Base-by-base conservation (phyloP, 2,797 vertebrate species). In the Astyanax mexicanus region DNA sequence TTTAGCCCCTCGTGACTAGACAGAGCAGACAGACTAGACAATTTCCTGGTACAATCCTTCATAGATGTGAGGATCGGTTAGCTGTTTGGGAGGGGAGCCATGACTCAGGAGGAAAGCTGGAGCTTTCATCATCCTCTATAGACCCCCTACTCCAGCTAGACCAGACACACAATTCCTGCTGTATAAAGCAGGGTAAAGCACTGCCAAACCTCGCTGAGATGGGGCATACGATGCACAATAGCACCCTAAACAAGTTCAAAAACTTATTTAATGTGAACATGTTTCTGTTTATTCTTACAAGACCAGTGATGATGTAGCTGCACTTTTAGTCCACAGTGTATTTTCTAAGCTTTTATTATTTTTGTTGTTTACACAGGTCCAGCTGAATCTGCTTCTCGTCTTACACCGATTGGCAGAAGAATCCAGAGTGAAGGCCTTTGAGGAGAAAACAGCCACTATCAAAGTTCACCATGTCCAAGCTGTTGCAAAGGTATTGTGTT, bases 391-490 rank as follows among this genome's bases (percentile, higher is more conserved):
- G 49, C 84, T 98, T 69, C 32, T 98, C 23, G 96, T 98, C 88
- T 66, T 98, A 11, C 94, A 86, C 76, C 93, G 89, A 15, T 87
- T 99, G 80, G 95, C 94, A 1, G 92, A 96, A 84, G 96, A 98
- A 87, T 90, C 95, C 12, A 95, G 92, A 75, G 82, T 88, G 75
- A 95, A 93, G 61, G 96, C 96, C 38, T 94, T 94, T 86, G 93
- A 93, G 69, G 92, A 90, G 29, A 97, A 92, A 84, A 94, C 92
- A 37, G 87, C 89, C 72, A 87, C 90, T 17, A 95, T 99, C 84
- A 93, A 93, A 88, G 84, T 88, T 44, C 89, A 94, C 0, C 96
- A 99, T 5, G 2, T 94, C 42, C 78, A 81, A 80, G 91, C 93
- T n/a, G 94, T 96, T 6, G 78, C 87, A 17, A 93, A 93, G 90